phyloP scores from a whole-genome alignment of 53 echinoderm and acorn worm species.

The Holothuria leucospilota region DNA sequence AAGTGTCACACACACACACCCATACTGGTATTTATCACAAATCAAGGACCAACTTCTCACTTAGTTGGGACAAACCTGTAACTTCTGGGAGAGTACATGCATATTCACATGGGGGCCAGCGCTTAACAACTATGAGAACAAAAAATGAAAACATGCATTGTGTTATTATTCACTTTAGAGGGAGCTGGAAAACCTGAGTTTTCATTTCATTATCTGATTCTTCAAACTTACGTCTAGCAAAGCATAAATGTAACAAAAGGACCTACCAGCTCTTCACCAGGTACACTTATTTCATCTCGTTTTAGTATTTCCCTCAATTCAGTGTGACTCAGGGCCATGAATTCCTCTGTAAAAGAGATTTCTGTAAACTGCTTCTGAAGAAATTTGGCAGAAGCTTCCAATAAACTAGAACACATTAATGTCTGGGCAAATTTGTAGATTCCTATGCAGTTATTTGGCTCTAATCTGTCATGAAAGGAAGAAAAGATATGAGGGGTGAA shows the following conservation, averaged over 20 bases:
- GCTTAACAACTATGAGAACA: no score
- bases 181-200: no score
- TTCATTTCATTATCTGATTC: no score
- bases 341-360: constrained; percentile 82
- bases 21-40: no score
- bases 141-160: no score
- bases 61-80: no score
- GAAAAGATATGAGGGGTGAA: not conserved
- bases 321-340: constrained; percentile 67
- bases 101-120: no score
- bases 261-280: constrained; percentile 90
- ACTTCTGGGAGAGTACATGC: no score
- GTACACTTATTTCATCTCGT: constrained; percentile 88
- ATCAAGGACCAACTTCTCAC: no score
- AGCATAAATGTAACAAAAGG: not conserved
- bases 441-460: constrained; percentile 91
- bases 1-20: no score
- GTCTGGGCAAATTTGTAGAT: constrained; percentile 95
- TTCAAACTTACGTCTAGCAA: no score
- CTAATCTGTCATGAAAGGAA: constrained; percentile 64
- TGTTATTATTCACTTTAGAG: no score
- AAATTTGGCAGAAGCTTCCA: constrained; percentile 84
- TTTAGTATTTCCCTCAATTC: constrained; percentile 82
- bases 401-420: constrained; percentile 92
- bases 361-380: constrained; percentile 65